A percentile compares a stretch with the other conserved stretches of the same genome.
These are phyloP conservation scores for Macrotus californicus DNA, from an alignment of 2,113 vertebrate species.

Conservation along the genomic window DNA sequence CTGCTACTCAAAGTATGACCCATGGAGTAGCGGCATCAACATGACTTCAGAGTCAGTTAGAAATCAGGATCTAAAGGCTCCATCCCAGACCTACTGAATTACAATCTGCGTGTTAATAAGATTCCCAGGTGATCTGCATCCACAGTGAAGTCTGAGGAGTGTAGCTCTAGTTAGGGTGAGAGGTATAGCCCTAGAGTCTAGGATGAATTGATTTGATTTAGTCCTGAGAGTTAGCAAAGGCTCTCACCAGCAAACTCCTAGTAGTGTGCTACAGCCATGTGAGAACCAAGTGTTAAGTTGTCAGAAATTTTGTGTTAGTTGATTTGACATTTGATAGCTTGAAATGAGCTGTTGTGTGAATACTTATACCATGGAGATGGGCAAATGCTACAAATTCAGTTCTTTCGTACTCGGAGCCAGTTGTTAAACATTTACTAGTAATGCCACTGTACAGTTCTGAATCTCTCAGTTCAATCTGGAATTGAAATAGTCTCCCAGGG, in stretches of 20 bases:
- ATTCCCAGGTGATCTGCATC: slow-evolving; percentile 1
- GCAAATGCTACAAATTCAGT: not conserved
- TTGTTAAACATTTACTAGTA: not conserved
- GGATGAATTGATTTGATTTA: slow-evolving; percentile 18
- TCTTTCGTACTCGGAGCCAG: not conserved
- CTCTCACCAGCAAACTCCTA: not conserved
- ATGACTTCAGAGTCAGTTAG: not conserved
- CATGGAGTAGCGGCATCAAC: not conserved
- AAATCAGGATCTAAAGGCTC: not conserved
- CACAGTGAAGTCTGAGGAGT: not conserved
- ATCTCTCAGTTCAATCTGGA: not conserved
- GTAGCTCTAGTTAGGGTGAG: not conserved
- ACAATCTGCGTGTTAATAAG: slow-evolving; percentile 7
- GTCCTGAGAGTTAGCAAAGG: not conserved
- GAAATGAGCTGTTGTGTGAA: not conserved
- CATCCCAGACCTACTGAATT: not conserved
- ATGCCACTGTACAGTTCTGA: not conserved
- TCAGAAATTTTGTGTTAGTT: not conserved
- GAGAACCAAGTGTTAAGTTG: not conserved
- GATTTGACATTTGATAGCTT: slow-evolving; percentile 8
- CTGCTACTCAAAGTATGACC: not conserved
- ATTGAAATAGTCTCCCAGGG: not conserved
- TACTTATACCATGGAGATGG: not conserved
- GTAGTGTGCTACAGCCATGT: not conserved
- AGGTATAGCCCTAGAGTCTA: not conserved